A percentile compares a stretch with the other conserved stretches of the same genome.
Conservation (phyloP, 2,888 invertebrate genomes). For the Spilarctia lutea region DNA sequence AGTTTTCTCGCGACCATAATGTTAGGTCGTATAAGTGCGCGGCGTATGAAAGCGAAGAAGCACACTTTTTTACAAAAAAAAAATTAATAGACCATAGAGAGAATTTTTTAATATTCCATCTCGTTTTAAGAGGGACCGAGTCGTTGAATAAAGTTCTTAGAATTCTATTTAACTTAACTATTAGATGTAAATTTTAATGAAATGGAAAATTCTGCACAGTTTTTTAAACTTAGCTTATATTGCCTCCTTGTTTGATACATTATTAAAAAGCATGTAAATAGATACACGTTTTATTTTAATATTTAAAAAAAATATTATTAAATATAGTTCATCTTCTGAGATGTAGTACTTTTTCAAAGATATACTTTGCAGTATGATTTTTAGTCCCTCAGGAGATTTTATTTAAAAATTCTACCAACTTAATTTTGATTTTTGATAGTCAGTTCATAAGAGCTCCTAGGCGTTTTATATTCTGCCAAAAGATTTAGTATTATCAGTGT, state of each 20-base stretch:
- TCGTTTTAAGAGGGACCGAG: background rate
- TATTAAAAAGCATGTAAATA: too few relatives aligned
- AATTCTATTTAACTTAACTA: background rate
- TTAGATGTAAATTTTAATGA: background rate
- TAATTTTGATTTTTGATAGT: background rate
- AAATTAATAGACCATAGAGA: background rate
- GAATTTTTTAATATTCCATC: background rate
- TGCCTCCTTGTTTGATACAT: background rate
- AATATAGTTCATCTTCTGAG: background rate
- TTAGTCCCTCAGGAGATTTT: background rate
- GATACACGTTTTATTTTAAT: background rate
- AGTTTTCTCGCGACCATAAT: too few relatives aligned
- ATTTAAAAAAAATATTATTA: background rate
- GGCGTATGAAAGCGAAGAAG: too few relatives aligned
- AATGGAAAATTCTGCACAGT: background rate
- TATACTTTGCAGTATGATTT: background rate
- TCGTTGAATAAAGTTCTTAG: background rate
- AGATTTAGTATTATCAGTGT: background rate
- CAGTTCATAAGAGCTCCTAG: too few relatives aligned
- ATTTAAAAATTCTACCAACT: background rate
- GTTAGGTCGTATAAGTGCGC: too few relatives aligned
- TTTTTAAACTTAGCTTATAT: background rate
- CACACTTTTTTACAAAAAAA: too few relatives aligned
- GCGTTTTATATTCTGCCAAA: background rate
- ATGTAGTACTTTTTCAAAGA: background rate